Conservation (phyloP, 2,888 invertebrate species). For the Chymomyza fuscimana region DNA sequence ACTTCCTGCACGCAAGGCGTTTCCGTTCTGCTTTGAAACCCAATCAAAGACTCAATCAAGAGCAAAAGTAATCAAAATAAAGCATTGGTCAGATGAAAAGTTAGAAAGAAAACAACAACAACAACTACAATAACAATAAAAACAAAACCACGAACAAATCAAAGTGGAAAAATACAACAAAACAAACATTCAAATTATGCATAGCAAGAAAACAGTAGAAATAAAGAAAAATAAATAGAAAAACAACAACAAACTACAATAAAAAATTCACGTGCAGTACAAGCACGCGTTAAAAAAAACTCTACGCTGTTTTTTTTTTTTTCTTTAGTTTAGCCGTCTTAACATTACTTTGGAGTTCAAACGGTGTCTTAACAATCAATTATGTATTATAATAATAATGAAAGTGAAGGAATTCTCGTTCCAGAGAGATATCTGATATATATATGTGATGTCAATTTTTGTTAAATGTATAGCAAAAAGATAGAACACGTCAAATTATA, state of each 20-base stretch:
- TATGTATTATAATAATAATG: too few relatives aligned
- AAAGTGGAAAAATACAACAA: conserved; percentile 39
- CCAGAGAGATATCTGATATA: too few relatives aligned
- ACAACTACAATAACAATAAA: not conserved
- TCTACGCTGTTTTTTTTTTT: too few relatives aligned
- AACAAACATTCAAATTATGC: conserved; percentile 55
- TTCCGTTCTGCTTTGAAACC: conserved; percentile 61
- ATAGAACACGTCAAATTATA: too few relatives aligned
- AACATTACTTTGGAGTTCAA: too few relatives aligned
- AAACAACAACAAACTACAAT: conserved; percentile 2
- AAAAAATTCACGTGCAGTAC: too few relatives aligned
- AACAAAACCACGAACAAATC: conserved; percentile 27
- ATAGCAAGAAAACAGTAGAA: conserved; percentile 24
- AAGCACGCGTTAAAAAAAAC: too few relatives aligned
- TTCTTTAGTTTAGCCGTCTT: too few relatives aligned
- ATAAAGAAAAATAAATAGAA: conserved; percentile 22
- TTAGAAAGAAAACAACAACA: conserved; percentile 22
- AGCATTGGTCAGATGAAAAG: not conserved
- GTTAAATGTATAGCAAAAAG: too few relatives aligned
- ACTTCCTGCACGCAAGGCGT: conserved; percentile 59
- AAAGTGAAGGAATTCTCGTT: too few relatives aligned
- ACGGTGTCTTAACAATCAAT: too few relatives aligned
- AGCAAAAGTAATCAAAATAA: conserved; percentile 65
- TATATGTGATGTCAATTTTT: too few relatives aligned
- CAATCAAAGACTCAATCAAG: conserved; percentile 64